These are phyloP conservation scores for Drosophila ogumai DNA, from an alignment of 1,140 invertebrate genomes.

Conservation along the genomic window DNA sequence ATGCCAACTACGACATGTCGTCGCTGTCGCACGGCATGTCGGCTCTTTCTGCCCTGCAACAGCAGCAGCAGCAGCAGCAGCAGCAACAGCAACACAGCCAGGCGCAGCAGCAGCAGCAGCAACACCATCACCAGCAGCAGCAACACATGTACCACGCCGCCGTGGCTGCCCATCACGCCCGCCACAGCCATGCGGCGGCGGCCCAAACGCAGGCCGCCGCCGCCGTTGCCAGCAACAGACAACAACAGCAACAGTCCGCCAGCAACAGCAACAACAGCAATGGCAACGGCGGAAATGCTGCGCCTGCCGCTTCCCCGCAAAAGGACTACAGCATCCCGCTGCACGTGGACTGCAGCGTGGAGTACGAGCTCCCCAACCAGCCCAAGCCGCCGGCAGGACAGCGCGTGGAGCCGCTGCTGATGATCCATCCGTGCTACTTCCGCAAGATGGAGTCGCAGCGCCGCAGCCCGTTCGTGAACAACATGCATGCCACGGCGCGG, in stretches of 20 bases:
- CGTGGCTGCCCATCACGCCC: slow-evolving; percentile 65
- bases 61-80: slow-evolving; percentile 69
- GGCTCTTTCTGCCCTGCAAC: slow-evolving; percentile 53
- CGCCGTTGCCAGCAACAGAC: slow-evolving; percentile 57
- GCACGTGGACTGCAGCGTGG: slow-evolving; percentile 93
- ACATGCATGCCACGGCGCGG: slow-evolving; percentile 85
- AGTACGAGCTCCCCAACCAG: slow-evolving; percentile 93
- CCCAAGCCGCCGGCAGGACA: slow-evolving; percentile 92
- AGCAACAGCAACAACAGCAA: slow-evolving; percentile 53
- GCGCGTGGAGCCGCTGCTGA: slow-evolving; percentile 90
- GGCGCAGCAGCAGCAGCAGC: slow-evolving; percentile 57
- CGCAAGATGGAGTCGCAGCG: slow-evolving; percentile 91
- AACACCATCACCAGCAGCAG: slow-evolving; percentile 68
- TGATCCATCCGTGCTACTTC: slow-evolving; percentile 95
- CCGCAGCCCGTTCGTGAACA: slow-evolving; percentile 91
- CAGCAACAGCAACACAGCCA: slow-evolving; percentile 67
- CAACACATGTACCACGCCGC: slow-evolving; percentile 74
- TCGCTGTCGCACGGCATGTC: slow-evolving; percentile 71
- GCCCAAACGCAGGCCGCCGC: slow-evolving; percentile 64
- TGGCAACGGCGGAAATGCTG: slow-evolving; percentile 33
- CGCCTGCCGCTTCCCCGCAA: slow-evolving; percentile 31
- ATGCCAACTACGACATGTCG: slow-evolving; percentile 84
- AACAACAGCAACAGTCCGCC: slow-evolving; percentile 50
- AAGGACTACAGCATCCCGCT: slow-evolving; percentile 92
- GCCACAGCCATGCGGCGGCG: slow-evolving; percentile 58